phyloP scores from a whole-genome alignment of 2,113 vertebrate species.

The Pygoscelis antarcticus region DNA sequence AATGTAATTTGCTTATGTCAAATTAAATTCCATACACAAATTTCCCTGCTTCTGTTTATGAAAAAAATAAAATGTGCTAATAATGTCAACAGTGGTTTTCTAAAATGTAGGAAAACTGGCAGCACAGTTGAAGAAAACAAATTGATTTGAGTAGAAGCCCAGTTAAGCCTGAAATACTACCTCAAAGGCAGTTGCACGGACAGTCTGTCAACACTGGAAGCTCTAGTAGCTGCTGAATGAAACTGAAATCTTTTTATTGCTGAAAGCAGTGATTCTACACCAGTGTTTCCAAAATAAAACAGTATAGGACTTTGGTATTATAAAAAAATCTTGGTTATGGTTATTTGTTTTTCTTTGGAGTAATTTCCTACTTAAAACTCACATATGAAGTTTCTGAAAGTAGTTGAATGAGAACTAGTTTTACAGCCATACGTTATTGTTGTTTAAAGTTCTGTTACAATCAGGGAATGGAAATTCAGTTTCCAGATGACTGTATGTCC shows the following conservation, averaged over 20 bases:
- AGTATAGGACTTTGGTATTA: neutral
- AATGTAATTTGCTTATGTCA: neutral
- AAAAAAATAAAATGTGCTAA: neutral
- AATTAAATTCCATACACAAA: neutral
- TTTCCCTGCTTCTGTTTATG: neutral
- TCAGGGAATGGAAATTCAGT: neutral
- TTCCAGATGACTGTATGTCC: neutral
- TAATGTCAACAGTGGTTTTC: neutral
- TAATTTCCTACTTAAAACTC: neutral
- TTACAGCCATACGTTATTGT: neutral
- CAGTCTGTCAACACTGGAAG: neutral
- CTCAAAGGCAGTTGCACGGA: neutral
- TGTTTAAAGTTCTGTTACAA: neutral
- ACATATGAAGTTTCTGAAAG: neutral
- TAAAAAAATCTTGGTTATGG: neutral
- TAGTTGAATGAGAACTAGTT: neutral
- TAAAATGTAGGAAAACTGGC: neutral
- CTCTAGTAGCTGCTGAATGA: neutral
- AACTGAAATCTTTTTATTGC: neutral
- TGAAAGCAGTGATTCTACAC: neutral
- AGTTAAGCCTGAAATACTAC: slow-evolving; percentile 1
- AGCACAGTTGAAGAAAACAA: neutral
- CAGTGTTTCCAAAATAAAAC: neutral
- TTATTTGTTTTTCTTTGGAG: neutral
- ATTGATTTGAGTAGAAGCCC: neutral